These are phyloP conservation scores for Phalacrocorax carbo DNA, from an alignment of 2,113 vertebrate species.

Conservation along the genomic window DNA sequence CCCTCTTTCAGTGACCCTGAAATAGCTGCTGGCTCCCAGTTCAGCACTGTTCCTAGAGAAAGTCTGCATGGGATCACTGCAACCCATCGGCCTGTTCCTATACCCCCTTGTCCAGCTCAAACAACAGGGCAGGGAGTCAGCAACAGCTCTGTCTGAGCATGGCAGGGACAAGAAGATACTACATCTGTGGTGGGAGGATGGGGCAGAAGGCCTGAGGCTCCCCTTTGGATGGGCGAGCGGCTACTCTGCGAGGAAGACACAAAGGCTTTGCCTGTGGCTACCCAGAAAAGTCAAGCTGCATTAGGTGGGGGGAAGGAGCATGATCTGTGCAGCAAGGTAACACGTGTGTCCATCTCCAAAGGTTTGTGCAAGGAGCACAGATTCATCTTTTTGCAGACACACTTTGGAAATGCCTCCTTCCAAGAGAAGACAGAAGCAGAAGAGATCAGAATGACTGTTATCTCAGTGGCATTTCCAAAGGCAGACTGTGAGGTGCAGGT, in stretches of 20 bases:
- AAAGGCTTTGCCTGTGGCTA: not conserved
- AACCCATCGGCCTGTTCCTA: not conserved
- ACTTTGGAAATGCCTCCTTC: not conserved
- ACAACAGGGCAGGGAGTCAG: not conserved
- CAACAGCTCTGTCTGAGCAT: not conserved
- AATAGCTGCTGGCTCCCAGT: not conserved
- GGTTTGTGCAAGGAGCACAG: not conserved
- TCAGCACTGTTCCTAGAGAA: not conserved
- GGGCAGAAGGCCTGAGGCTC: not conserved
- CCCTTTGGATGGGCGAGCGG: not conserved
- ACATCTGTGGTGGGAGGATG: not conserved
- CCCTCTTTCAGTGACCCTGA: not conserved
- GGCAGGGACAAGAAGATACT: not conserved
- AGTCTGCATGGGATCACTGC: not conserved
- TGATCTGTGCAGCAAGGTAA: not conserved
- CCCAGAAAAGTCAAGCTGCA: not conserved
- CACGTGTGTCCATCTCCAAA: not conserved
- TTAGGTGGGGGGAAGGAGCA: not conserved
- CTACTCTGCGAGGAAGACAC: not conserved
- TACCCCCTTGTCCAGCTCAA: rapidly evolving
- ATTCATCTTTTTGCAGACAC: not conserved
- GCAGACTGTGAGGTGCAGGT: not conserved
- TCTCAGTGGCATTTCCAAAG: constrained; percentile 38
- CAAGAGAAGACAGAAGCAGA: not conserved
- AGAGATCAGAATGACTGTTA: constrained; percentile 22